Evolutionary conservation across 2,113 vertebrate genomes (phyloP).

Genomic region (Tetrao urogallus): DNA sequence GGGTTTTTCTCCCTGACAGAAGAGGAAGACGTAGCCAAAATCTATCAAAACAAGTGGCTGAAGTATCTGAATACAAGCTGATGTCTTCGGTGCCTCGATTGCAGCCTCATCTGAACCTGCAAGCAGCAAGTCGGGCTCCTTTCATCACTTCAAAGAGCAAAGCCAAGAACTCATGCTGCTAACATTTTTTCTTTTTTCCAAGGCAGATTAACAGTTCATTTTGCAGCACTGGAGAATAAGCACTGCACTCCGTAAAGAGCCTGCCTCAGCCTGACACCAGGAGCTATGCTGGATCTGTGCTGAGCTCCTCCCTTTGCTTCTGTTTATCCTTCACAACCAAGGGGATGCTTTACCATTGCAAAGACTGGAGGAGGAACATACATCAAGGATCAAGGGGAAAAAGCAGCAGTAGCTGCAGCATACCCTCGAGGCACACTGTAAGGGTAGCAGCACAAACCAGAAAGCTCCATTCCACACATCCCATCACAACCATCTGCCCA

Average conservation of each 20-base stretch:
- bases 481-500: accelerated
- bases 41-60: neutral
- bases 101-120: slow-evolving; percentile 29
- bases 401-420: neutral
- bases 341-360: neutral
- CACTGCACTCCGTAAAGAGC: neutral
- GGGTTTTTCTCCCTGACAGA: neutral
- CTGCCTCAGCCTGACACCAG: neutral
- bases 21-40: neutral
- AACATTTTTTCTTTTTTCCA: neutral
- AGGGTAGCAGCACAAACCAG: neutral
- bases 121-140: neutral
- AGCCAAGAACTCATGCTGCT: neutral
- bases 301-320: neutral
- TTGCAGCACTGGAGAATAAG: neutral
- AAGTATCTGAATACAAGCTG: neutral
- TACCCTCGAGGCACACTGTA: neutral
- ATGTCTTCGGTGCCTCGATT: neutral
- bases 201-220: neutral
- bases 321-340: neutral
- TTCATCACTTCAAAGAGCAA: neutral
- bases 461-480: neutral
- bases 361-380: neutral
- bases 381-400: neutral
- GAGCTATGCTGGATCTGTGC: neutral